These are phyloP conservation scores for Geococcyx californianus DNA, from an alignment of 2,113 vertebrate genomes.

Conservation along the genomic window DNA sequence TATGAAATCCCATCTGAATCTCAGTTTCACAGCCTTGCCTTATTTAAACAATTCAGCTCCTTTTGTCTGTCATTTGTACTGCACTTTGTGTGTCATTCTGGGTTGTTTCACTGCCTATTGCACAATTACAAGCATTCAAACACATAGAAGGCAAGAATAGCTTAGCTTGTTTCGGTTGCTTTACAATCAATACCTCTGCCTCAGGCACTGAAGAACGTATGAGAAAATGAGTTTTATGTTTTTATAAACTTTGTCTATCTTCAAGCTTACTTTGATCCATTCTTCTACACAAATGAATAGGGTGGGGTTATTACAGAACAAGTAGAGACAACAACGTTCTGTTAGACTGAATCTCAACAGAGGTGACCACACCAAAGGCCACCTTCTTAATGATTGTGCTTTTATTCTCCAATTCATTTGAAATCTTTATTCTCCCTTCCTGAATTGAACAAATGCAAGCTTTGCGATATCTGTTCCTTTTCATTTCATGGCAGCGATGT, in stretches of 20 bases:
- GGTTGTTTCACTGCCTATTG: neutral
- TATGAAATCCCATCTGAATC: neutral
- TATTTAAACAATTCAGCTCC: conserved; percentile 53
- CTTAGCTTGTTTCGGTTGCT: conserved; percentile 50
- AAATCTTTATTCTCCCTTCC: conserved; percentile 27
- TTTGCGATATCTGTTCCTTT: neutral
- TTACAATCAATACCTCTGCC: conserved; percentile 67
- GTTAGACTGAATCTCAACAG: conserved; percentile 20
- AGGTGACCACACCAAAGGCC: conserved; percentile 55
- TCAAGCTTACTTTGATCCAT: conserved; percentile 69
- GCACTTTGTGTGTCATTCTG: neutral
- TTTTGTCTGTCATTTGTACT: conserved; percentile 50
- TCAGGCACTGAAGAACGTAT: conserved; percentile 18
- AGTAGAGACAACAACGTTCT: conserved; percentile 22
- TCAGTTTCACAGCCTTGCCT: neutral
- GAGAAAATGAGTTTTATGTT: conserved; percentile 61
- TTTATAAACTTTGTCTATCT: conserved; percentile 60
- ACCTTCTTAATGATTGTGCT: neutral
- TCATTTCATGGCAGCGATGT: neutral
- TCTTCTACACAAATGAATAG: conserved; percentile 45
- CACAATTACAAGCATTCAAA: conserved; percentile 23
- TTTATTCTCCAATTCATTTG: neutral
- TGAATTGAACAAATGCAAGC: neutral
- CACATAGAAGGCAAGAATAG: conserved; percentile 7
- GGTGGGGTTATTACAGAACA: conserved; percentile 37